Evolutionary conservation across 2,113 vertebrate genomes (phyloP).

Genomic region (Psephotus haematonotus): DNA sequence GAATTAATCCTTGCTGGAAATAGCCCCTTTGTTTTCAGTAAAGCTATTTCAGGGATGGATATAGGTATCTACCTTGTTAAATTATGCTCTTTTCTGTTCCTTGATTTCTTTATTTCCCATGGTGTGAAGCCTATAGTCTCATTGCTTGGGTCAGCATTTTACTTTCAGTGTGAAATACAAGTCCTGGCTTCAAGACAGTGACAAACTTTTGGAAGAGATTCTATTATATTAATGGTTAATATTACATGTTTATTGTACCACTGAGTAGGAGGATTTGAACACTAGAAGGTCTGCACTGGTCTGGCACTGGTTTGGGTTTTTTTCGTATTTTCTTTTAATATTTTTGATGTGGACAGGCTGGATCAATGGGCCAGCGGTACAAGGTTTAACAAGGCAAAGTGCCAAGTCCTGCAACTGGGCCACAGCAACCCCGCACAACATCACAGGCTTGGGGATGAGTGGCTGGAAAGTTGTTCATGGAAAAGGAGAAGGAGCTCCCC

Average conservation of each 20-base stretch:
- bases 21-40: neutral
- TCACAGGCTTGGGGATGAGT: neutral
- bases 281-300: neutral
- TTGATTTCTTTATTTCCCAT: neutral
- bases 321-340: neutral
- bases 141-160: conserved; percentile 5
- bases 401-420: neutral
- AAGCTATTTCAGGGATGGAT: conserved; percentile 18
- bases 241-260: neutral
- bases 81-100: conserved; percentile 29
- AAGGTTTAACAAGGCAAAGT: neutral
- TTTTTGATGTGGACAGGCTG: neutral
- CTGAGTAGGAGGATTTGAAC: neutral
- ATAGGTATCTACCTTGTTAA: conserved; percentile 21
- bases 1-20: conserved; percentile 25
- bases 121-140: neutral
- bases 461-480: neutral
- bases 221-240: neutral
- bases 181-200: neutral
- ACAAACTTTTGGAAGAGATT: neutral
- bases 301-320: neutral
- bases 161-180: neutral
- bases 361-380: neutral
- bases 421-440: neutral
- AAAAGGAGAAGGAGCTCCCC: neutral